A percentile compares a stretch with the other conserved stretches of the same genome.
phyloP scores from a whole-genome alignment of 2,888 invertebrate species.

The Bruchidius siliquastri region DNA sequence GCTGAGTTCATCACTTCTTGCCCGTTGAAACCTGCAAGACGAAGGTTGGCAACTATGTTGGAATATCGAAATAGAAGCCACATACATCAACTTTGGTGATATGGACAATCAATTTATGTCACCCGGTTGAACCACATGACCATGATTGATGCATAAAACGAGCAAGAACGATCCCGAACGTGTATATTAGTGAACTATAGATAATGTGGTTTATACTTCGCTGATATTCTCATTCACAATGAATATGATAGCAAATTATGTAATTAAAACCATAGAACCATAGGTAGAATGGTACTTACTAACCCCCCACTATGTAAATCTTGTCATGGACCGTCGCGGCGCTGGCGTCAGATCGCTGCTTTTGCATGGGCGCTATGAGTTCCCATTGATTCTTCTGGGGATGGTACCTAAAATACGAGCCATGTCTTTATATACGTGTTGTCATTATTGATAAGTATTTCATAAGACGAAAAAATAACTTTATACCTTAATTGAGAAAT shows the following conservation, averaged over 20 bases:
- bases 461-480: no score
- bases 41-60: not conserved
- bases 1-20: conserved; percentile 68
- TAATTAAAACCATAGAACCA: conserved; percentile 1
- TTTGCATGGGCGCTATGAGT: conserved; percentile 68
- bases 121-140: no score
- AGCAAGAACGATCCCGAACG: no score
- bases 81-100: no score
- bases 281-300: conserved; percentile 1
- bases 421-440: not conserved
- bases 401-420: conserved; percentile 51
- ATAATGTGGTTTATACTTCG: no score
- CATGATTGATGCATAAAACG: no score
- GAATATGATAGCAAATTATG: no score
- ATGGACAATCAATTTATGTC: no score
- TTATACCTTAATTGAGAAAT: no score
- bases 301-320: conserved; percentile 34
- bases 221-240: no score
- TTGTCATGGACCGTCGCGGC: conserved; percentile 65
- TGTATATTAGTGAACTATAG: no score
- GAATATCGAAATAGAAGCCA: not conserved
- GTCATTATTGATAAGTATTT: no score
- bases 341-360: conserved; percentile 73
- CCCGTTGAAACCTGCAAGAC: conserved; percentile 72
- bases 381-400: conserved; percentile 76